Percentiles rank a stretch among this genome's conserved stretches.
These are phyloP conservation scores for Lagorchestes hirsutus DNA, from an alignment of 2,797 vertebrate genomes.

Conservation along the genomic window DNA sequence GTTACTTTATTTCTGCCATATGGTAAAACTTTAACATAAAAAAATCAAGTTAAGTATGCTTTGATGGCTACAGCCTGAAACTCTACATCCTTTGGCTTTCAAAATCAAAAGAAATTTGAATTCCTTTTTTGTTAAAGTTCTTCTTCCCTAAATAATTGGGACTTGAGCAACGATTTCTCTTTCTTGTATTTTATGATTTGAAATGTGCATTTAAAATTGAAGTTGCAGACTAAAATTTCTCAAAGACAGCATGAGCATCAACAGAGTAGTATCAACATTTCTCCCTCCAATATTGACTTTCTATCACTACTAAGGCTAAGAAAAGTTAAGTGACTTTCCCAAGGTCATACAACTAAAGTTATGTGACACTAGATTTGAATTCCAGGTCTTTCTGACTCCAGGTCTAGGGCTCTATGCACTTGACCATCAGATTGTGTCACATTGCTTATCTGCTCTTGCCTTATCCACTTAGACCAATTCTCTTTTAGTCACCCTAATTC, in stretches of 20 bases:
- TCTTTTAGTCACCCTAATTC: background rate
- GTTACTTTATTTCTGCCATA: background rate
- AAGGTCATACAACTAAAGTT: too few relatives aligned
- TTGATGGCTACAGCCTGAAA: slow-evolving; percentile 23
- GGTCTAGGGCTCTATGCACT: background rate
- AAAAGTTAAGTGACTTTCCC: too few relatives aligned
- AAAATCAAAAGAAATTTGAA: slow-evolving; percentile 40
- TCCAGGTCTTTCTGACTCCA: too few relatives aligned
- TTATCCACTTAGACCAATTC: background rate
- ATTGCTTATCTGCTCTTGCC: background rate
- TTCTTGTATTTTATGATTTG: background rate
- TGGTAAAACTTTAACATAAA: slow-evolving; percentile 11
- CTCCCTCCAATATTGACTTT: background rate
- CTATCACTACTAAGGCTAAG: background rate
- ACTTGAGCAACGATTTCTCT: background rate
- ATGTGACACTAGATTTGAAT: too few relatives aligned
- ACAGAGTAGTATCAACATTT: slow-evolving; percentile 27
- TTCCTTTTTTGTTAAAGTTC: slow-evolving; percentile 45
- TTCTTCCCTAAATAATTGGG: background rate
- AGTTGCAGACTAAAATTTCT: slow-evolving; percentile 5
- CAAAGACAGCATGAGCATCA: background rate
- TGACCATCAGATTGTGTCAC: background rate
- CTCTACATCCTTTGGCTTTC: slow-evolving; percentile 41
- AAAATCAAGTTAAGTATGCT: slow-evolving; percentile 25
- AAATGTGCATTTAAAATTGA: slow-evolving; percentile 9